Evolutionary conservation across 2,888 invertebrate genomes (phyloP).

Genomic region (Hirtodrosophila confusa): DNA sequence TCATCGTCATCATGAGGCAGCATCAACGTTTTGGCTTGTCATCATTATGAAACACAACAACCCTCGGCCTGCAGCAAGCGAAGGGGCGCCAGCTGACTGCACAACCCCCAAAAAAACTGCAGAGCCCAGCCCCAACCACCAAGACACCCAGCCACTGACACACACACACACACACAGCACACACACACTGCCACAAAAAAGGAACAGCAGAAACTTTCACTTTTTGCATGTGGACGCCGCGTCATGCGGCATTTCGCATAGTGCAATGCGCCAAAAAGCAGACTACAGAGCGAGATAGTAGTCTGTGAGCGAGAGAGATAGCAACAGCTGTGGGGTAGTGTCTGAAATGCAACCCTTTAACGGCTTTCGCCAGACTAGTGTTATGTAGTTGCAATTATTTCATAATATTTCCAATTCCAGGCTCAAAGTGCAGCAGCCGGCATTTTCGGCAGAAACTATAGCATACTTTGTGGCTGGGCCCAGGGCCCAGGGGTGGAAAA

Average conservation of each 20-base stretch:
- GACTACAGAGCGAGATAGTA: conserved; percentile 23
- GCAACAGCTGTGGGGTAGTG: conserved; percentile 19
- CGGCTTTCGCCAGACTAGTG: background rate
- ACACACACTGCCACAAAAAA: conserved; percentile 50
- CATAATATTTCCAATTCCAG: conserved; percentile 56
- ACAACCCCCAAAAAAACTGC: conserved; percentile 73
- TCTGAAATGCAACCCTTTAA: conserved; percentile 55
- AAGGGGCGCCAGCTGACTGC: conserved; percentile 58
- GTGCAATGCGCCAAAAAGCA: conserved; percentile 75
- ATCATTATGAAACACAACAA: conserved; percentile 76
- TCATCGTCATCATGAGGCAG: conserved; percentile 41
- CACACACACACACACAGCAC: conserved; percentile 4
- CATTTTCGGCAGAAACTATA: conserved; percentile 41
- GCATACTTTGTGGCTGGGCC: conserved; percentile 49
- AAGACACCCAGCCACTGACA: conserved; percentile 17
- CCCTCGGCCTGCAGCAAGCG: conserved; percentile 65
- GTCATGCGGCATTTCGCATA: conserved; percentile 71
- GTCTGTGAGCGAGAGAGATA: background rate
- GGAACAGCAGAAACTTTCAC: conserved; percentile 75
- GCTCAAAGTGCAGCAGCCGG: conserved; percentile 41
- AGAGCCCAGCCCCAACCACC: conserved; percentile 41
- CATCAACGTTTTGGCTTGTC: conserved; percentile 66
- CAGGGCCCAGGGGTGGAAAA: conserved; percentile 33
- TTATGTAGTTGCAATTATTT: conserved; percentile 70
- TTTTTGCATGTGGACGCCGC: conserved; percentile 61